A percentile compares a stretch with the other conserved stretches of the same genome.
Evolutionary conservation across 1,140 invertebrate species (phyloP).

Genomic region (Eumaeus atala): DNA sequence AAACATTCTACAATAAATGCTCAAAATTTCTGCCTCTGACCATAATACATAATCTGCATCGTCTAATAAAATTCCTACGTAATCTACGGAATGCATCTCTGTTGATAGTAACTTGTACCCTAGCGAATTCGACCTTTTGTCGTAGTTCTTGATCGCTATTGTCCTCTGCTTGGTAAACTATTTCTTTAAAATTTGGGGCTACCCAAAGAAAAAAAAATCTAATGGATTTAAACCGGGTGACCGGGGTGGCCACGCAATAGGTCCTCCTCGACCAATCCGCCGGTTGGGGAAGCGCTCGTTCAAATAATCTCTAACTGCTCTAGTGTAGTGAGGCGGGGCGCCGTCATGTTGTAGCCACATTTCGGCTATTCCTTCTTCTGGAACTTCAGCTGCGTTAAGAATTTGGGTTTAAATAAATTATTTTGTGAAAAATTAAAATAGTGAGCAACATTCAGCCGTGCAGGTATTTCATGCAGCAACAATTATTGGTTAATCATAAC

Average conservation of each 20-base stretch:
- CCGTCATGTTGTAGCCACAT: constrained; percentile 18
- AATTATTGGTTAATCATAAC: constrained; percentile 16
- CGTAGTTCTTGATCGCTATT: constrained; percentile 21
- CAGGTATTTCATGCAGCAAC: constrained; percentile 14
- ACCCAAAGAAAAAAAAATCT: constrained; percentile 55
- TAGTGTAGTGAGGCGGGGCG: constrained; percentile 34
- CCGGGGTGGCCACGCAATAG: constrained; percentile 51
- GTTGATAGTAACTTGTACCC: constrained; percentile 10
- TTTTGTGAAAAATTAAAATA: too few relatives aligned
- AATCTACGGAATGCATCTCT: constrained; percentile 10
- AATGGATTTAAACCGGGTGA: constrained; percentile 59
- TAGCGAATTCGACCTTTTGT: constrained; percentile 19
- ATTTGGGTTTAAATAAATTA: constrained; percentile 14
- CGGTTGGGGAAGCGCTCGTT: constrained; percentile 34
- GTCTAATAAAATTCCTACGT: constrained; percentile 9
- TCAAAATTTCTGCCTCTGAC: constrained; percentile 14
- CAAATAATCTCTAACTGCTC: constrained; percentile 32
- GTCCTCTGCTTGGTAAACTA: constrained; percentile 23
- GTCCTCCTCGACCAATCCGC: constrained; percentile 53
- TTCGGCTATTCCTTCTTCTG: constrained; percentile 14
- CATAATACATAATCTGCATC: constrained; percentile 9
- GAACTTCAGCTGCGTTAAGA: constrained; percentile 13
- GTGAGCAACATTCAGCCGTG: too few relatives aligned
- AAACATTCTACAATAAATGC: constrained; percentile 14
- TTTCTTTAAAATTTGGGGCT: too few relatives aligned